Conservation (phyloP, 2,888 invertebrate species). For the Xanthia icteritia region DNA sequence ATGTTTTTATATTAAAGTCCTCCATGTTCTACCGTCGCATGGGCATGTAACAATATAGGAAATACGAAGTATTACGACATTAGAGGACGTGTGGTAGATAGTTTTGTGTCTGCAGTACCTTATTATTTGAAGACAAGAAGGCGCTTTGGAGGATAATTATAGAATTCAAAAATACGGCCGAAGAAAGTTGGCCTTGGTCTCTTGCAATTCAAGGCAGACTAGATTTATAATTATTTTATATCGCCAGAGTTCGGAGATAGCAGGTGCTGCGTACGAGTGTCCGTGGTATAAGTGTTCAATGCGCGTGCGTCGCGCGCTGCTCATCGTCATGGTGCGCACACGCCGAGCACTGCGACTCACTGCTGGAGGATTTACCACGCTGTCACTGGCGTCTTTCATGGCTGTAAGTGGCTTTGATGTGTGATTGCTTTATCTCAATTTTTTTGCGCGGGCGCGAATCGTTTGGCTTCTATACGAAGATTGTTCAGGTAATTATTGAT, state of each 20-base stretch:
- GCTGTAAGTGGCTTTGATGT: slow-evolving; percentile 78
- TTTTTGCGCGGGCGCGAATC: not conserved
- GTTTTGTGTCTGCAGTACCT: not conserved
- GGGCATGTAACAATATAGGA: not conserved
- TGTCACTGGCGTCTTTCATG: slow-evolving; percentile 88
- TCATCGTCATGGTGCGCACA: slow-evolving; percentile 84
- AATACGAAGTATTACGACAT: not conserved
- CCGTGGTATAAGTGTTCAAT: slow-evolving; percentile 85
- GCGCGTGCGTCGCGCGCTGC: slow-evolving; percentile 80
- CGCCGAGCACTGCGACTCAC: slow-evolving; percentile 82
- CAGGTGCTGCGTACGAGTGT: slow-evolving; percentile 84
- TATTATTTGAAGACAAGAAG: not conserved
- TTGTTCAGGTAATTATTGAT: not conserved
- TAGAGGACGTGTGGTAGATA: not conserved
- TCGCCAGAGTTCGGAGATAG: slow-evolving; percentile 77
- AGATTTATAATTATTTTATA: not conserved
- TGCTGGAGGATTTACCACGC: slow-evolving; percentile 88
- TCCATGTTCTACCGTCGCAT: no score
- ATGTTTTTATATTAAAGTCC: no score
- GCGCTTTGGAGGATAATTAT: not conserved
- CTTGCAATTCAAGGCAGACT: not conserved
- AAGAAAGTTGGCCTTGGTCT: not conserved
- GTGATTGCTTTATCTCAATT: not conserved
- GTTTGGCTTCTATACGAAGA: not conserved
- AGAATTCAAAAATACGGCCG: not conserved